Evolutionary conservation across 2,888 invertebrate genomes (phyloP).

Genomic region (Ceramica pisi): DNA sequence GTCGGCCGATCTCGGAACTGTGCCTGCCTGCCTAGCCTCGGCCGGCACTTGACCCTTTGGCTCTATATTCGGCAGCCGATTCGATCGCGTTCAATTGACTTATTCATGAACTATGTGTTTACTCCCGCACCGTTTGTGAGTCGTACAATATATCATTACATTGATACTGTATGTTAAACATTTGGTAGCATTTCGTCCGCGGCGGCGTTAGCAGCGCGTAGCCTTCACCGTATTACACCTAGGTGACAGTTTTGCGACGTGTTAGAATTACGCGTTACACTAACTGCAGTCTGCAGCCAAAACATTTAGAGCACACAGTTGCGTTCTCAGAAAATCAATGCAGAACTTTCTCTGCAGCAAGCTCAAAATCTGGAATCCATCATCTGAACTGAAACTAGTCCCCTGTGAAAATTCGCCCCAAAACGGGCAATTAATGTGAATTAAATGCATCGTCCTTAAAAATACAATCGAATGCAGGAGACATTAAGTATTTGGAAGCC

Average conservation of each 20-base stretch:
- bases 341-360: too few relatives aligned
- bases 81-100: conserved; percentile 35
- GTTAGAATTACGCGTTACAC: background rate
- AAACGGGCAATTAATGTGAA: too few relatives aligned
- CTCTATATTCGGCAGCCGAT: conserved; percentile 29
- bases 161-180: conserved; percentile 7
- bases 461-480: background rate
- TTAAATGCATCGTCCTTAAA: background rate
- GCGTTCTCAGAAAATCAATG: background rate
- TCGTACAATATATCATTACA: conserved; percentile 29
- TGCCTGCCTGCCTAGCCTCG: background rate
- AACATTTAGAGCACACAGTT: background rate
- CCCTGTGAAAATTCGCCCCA: background rate
- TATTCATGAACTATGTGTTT: conserved; percentile 42
- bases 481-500: background rate
- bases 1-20: background rate
- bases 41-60: conserved; percentile 26
- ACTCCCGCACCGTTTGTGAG: conserved; percentile 25
- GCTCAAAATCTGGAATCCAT: background rate
- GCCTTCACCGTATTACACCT: conserved; percentile 44
- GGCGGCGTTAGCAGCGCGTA: background rate
- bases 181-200: background rate
- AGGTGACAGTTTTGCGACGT: conserved; percentile 29
- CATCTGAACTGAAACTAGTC: background rate
- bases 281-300: background rate